Evolutionary conservation across 2,888 invertebrate species (phyloP), one percentile per base, ranked within the genome.

Genomic region (Noctua pronuba): DNA sequence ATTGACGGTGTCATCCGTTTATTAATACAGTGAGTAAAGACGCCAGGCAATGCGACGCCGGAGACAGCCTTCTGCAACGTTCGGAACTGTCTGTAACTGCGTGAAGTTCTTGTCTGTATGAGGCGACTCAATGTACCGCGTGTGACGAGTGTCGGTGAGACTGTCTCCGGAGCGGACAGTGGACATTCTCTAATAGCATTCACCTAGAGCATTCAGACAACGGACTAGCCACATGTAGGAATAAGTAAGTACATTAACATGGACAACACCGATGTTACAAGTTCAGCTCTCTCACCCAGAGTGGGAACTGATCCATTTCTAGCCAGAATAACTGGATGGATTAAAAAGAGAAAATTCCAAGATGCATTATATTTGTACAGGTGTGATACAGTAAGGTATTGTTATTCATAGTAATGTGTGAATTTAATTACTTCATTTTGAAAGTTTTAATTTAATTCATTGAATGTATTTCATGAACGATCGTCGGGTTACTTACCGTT

Each of bases 401-500:
- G 83, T 82, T 81, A 81, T 69, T 77, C 24, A 79, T 67, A 73
- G 77, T 75, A 64, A 72, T 77, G 81, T 88, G 83, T 89, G 38
- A 77, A 75, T 58, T 52, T 67, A 38, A 49, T 67, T 24, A 70
- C 13, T 87, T 77, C 18, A 67, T 77, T 77, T 62, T 58, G 38
- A 28, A 70, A 73, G 21, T 46, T 73, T 77, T 69, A n/a, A 62
- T 83, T 79, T 2, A 75, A 64, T 24, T 70, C 64, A 79, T 84
- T 84, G 58, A 79, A 75, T 73, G 64, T 73, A 84, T 66, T 74
- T 75, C 84, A 80, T 84, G 75, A 70, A 75, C 76, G 79, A 75
- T 75, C 46, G 62, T 62, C 24, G 72, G n/a, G 66, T 75, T 85
- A 94, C 98, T 98, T 97, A 99, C 99, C 99, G 97, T 98, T 98